phyloP scores from a whole-genome alignment of 1,140 invertebrate genomes.

The Platyscapa corneri region DNA sequence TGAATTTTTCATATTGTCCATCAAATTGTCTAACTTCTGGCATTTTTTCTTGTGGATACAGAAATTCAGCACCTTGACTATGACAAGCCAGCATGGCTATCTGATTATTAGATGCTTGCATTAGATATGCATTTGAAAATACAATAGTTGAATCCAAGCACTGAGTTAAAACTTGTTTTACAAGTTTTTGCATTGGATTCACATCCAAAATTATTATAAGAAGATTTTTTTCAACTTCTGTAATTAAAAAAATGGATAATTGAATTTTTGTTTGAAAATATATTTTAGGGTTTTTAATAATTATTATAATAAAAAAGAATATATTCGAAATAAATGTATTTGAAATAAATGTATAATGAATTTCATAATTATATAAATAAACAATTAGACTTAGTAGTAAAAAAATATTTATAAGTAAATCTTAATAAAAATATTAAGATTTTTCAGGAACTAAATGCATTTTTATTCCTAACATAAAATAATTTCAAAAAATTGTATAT shows the following conservation, averaged over 20 bases:
- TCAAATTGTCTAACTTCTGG: conserved; percentile 85
- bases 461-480: too few relatives aligned
- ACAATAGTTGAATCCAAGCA: conserved; percentile 90
- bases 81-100: conserved; percentile 91
- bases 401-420: too few relatives aligned
- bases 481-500: too few relatives aligned
- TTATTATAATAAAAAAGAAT: too few relatives aligned
- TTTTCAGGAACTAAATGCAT: too few relatives aligned
- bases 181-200: conserved; percentile 87
- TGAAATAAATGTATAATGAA: too few relatives aligned
- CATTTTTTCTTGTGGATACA: conserved; percentile 84
- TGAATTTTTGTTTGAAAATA: too few relatives aligned
- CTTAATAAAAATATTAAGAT: too few relatives aligned
- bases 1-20: conserved; percentile 94
- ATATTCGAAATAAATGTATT: too few relatives aligned
- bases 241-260: conserved; percentile 49
- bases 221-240: conserved; percentile 80
- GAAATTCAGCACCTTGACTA: conserved; percentile 86
- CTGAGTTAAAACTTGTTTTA: conserved; percentile 84
- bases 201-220: conserved; percentile 89
- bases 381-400: too few relatives aligned
- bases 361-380: too few relatives aligned
- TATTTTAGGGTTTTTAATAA: too few relatives aligned
- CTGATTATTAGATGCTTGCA: conserved; percentile 91
- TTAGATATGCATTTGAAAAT: conserved; percentile 93